Conservation (phyloP, 2,888 invertebrate genomes). For the Notodonta ziczac region DNA sequence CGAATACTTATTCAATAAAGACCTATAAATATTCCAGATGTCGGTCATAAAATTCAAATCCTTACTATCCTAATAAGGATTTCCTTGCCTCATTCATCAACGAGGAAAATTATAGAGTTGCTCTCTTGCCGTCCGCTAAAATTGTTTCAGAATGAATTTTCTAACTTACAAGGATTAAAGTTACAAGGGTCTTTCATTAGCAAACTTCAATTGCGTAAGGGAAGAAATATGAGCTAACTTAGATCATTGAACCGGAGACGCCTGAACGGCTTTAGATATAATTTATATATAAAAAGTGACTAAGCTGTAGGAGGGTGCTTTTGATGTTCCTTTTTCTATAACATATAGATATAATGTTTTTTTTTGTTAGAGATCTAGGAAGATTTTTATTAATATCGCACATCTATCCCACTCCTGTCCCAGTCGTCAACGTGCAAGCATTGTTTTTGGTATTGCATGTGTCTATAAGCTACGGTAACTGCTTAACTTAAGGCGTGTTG, state of each 20-base stretch:
- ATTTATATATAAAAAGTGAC: conserved; percentile 47
- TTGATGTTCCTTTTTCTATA: conserved; percentile 7
- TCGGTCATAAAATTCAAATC: background rate
- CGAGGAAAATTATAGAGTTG: conserved; percentile 22
- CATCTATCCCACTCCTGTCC: too few relatives aligned
- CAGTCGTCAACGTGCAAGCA: too few relatives aligned
- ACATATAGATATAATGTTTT: too few relatives aligned
- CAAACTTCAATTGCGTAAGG: conserved; percentile 68
- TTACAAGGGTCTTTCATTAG: conserved; percentile 72
- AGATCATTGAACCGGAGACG: conserved; percentile 64
- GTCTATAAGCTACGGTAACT: too few relatives aligned
- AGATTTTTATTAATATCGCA: too few relatives aligned
- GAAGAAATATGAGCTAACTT: conserved; percentile 74
- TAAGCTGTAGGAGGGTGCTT: conserved; percentile 9
- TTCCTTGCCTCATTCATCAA: conserved; percentile 18
- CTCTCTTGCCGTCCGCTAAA: conserved; percentile 33
- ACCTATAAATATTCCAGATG: too few relatives aligned
- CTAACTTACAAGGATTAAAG: conserved; percentile 65
- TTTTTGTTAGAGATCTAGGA: too few relatives aligned
- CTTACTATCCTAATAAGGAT: background rate
- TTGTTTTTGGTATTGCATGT: too few relatives aligned
- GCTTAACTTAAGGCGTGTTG: too few relatives aligned
- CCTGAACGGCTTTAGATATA: conserved; percentile 52
- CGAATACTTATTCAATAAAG: too few relatives aligned
- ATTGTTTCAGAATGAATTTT: conserved; percentile 65